Percentiles rank a stretch among this genome's conserved stretches.
These are phyloP conservation scores for Cheilosia soror DNA, from an alignment of 2,888 invertebrate genomes.

Conservation along the genomic window DNA sequence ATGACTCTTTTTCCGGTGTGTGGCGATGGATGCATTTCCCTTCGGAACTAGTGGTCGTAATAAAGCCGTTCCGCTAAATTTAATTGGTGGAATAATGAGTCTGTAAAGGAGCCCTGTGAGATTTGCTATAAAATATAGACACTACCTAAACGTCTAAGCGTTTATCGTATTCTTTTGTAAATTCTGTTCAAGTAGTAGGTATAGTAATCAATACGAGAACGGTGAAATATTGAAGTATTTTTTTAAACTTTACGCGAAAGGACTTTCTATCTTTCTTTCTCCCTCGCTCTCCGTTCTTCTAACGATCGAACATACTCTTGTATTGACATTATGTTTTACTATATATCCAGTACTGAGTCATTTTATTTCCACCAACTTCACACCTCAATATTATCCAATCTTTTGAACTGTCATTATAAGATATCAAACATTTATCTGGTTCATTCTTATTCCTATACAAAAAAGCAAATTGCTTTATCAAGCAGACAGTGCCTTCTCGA, in stretches of 20 bases:
- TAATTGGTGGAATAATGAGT: neutral
- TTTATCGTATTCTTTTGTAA: no score
- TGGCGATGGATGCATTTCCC: slow-evolving; percentile 2
- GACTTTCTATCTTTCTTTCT: no score
- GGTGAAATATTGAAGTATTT: no score
- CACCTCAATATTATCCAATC: neutral
- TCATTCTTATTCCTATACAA: neutral
- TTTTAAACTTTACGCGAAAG: no score
- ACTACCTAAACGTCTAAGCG: neutral
- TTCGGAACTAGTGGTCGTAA: neutral
- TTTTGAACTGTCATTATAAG: neutral
- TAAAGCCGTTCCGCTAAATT: neutral
- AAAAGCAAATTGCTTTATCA: neutral
- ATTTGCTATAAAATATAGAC: neutral
- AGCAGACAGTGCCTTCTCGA: slow-evolving; percentile 2
- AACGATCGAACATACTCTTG: no score
- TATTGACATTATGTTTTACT: no score
- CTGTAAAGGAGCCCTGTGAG: neutral
- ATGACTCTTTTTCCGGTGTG: slow-evolving; percentile 37
- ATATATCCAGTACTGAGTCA: no score
- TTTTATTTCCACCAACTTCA: no score
- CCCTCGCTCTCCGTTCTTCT: no score
- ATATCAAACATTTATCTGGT: neutral
- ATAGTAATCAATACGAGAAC: no score
- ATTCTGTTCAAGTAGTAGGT: no score